Conservation (phyloP, 2,797 vertebrate genomes). For the Enteromius argenteus region DNA sequence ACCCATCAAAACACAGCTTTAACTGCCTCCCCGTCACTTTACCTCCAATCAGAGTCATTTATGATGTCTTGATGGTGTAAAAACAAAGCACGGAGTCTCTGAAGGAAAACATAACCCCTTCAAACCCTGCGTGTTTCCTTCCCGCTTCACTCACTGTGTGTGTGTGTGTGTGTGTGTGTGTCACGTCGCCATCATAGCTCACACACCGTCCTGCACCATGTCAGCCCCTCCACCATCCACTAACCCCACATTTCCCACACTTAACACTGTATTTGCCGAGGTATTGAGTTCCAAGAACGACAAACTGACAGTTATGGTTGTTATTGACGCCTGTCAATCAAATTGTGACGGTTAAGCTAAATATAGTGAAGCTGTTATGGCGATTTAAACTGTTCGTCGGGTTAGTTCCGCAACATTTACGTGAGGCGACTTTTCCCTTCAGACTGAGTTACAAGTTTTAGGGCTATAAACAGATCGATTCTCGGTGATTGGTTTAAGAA, state of each 20-base stretch:
- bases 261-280: constrained; percentile 27
- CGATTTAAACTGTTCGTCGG: constrained; percentile 71
- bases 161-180: constrained; percentile 80
- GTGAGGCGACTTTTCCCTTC: constrained; percentile 29
- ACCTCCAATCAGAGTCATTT: constrained; percentile 37
- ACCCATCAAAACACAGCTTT: constrained; percentile 8
- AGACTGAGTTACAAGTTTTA: constrained; percentile 25
- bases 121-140: constrained; percentile 69
- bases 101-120: constrained; percentile 36
- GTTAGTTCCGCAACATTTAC: constrained; percentile 41
- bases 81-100: constrained; percentile 8
- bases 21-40: background rate
- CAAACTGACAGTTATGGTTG: constrained; percentile 1
- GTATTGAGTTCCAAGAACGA: background rate
- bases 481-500: background rate
- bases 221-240: constrained; percentile 52
- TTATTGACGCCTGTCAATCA: constrained; percentile 18
- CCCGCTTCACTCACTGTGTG: constrained; percentile 82
- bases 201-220: constrained; percentile 69
- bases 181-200: constrained; percentile 93
- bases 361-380: constrained; percentile 69
- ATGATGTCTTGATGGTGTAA: background rate
- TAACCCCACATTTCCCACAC: constrained; percentile 49
- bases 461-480: constrained; percentile 19
- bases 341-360: constrained; percentile 60